Base-by-base conservation (phyloP, 2,797 vertebrate genomes). In the Podargus strigoides region DNA sequence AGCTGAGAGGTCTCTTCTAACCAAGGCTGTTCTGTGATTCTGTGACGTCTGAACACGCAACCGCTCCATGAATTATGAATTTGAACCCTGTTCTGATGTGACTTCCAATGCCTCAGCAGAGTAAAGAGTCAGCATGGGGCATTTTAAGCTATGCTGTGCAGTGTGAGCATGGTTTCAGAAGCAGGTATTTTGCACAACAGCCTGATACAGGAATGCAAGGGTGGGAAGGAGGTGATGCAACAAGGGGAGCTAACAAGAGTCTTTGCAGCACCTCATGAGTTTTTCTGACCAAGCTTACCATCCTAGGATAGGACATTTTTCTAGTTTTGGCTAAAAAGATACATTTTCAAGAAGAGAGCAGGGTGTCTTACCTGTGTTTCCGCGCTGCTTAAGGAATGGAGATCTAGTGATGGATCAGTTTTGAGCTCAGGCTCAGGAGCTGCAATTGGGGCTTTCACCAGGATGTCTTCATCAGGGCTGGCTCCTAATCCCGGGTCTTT, bases 351-450 rank as follows among this genome's bases (percentile, higher is more conserved):
- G 60, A 41, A 15, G 6, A 0, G 39, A 86, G 42, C 18, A 16
- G 47, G 39, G 44, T 24, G 34, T 8, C 39, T 98, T 96, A 99
- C 99, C 99, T 99, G 98, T 70, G 98, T 99, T 95, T 99, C 99
- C 7, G 98, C 97, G 49, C 99, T 99, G 98, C 99, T 99, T 76
- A 99, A 90, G 22, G 99, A 99, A 96, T 99, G 99, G 94, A 98
- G 98, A 95, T 99, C 99, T 66, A 98, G 97, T 0, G 98, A 99
- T 1, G 98, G 98, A 92, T 99, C 99, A 5, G 98, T 99, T 93
- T 98, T 98, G 85, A 99, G 98, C 92, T 99, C 99, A 11, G 99
- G 99, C 90, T 99, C 99, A 6, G 99, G 99, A 97, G 99, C 99
- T 58, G 99, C 99, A 46, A 99, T 99, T 2, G 99, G 99, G 22